Evolutionary conservation across 2,113 vertebrate species (phyloP).

Genomic region (Cephalopterus ornatus): DNA sequence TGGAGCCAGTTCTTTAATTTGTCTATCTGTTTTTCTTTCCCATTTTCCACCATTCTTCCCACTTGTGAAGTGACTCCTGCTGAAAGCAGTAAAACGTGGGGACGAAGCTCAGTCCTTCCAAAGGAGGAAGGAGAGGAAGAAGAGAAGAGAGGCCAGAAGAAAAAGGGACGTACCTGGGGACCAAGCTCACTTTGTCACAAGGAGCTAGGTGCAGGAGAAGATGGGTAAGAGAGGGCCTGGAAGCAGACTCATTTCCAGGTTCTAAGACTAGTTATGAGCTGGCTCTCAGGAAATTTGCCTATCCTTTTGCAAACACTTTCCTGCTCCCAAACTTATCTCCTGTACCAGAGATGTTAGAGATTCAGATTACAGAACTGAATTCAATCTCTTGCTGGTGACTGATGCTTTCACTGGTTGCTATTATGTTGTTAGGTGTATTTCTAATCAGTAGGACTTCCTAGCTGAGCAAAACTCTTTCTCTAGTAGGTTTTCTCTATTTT

Average conservation of each 20-base stretch:
- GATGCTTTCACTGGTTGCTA: not conserved
- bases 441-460: not conserved
- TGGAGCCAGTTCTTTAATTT: not conserved
- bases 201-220: slow-evolving; percentile 82
- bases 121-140: slow-evolving; percentile 87
- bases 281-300: not conserved
- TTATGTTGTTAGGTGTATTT: not conserved
- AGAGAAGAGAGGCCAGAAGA: slow-evolving; percentile 88
- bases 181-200: slow-evolving; percentile 78
- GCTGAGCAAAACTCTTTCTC: not conserved
- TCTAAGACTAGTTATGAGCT: not conserved
- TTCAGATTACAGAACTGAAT: not conserved
- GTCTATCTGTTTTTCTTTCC: not conserved
- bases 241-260: not conserved
- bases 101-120: slow-evolving; percentile 76
- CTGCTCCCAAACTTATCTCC: not conserved
- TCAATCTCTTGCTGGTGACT: not conserved
- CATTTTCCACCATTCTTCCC: not conserved
- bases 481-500: not conserved
- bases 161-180: slow-evolving; percentile 85
- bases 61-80: slow-evolving; percentile 84
- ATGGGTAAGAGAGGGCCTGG: slow-evolving; percentile 73
- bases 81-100: slow-evolving; percentile 84
- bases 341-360: not conserved
- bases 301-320: not conserved